Evolutionary conservation across 2,113 vertebrate species (phyloP), one percentile per base, ranked within the genome.

Genomic region (Thoracochromis brauschi): DNA sequence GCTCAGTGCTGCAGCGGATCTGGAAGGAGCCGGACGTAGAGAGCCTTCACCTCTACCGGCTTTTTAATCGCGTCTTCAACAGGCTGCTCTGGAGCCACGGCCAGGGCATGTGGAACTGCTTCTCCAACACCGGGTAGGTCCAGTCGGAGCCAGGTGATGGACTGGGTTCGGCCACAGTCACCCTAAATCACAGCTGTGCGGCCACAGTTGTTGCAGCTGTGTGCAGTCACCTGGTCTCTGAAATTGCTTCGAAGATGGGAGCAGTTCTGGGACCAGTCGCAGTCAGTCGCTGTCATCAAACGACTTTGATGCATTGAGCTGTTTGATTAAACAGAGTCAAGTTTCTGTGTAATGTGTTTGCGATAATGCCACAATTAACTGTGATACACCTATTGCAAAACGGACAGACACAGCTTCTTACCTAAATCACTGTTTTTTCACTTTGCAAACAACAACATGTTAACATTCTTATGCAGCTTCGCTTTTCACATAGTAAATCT

Each of bases 51-150:
- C 95, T 99, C 14, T 98, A 97, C 91, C 96, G 97, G 40, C 97
- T 99, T 91, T 98, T 99, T 93, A 98, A 97, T 92, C 98, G 98
- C 1, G 96, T 99, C 42, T 99, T 99, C 93, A 99, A 97, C 95
- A 97, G 98, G 57, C 95, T 99, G 60, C 98, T 99, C 9, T 99
- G 99, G 98, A 99, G 97, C 93, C 99, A 98, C 2, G 99, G 99
- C 45, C 98, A 99, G 93, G 99, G 98, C 35, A 92, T 99, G 3
- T 99, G 99, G 99, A 99, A 98, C 94, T 99, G 97, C 95, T 99
- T 99, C 95, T 98, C 97, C 93, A 98, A 97, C 96, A 98, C 98
- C 2, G 86, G 95, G 95, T 96, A 94, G 54, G 91, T 65, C 1
- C 58, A 3, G 4, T 33, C 8, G 17, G 8, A 79, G 68, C 35